Conservation (phyloP, 2,797 vertebrate species). For the Squalus acanthias region DNA sequence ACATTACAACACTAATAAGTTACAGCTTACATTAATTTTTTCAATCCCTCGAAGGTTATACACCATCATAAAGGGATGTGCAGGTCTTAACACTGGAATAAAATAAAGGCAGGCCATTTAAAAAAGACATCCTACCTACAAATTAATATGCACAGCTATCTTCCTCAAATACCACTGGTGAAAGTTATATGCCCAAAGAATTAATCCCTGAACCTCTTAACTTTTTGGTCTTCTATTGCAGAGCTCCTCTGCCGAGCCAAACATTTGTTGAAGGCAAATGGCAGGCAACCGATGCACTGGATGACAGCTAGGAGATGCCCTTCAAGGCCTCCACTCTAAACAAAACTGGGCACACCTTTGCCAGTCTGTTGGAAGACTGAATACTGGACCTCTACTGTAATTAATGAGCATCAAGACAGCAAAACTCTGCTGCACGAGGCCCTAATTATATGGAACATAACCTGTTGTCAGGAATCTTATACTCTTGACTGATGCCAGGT, state of each 20-base stretch:
- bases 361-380: not conserved
- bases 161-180: not conserved
- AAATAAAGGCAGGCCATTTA: not conserved
- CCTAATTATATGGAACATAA: not conserved
- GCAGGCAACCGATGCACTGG: not conserved
- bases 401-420: not conserved
- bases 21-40: not conserved
- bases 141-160: not conserved
- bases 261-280: slow-evolving; percentile 1
- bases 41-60: not conserved
- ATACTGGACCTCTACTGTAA: not conserved
- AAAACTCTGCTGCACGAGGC: not conserved
- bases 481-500: not conserved
- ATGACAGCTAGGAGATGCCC: too few species aligned
- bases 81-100: not conserved
- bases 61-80: slow-evolving; percentile 2
- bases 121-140: not conserved
- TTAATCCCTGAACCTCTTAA: not conserved
- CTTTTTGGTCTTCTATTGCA: not conserved
- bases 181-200: not conserved
- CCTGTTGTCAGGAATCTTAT: not conserved
- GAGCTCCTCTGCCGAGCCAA: not conserved
- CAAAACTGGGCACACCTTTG: not conserved
- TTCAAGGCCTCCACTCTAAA: not conserved
- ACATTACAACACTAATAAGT: slow-evolving; percentile 19